These are phyloP conservation scores for Ophion ventricosus DNA, from an alignment of 2,888 invertebrate species.

Conservation along the genomic window DNA sequence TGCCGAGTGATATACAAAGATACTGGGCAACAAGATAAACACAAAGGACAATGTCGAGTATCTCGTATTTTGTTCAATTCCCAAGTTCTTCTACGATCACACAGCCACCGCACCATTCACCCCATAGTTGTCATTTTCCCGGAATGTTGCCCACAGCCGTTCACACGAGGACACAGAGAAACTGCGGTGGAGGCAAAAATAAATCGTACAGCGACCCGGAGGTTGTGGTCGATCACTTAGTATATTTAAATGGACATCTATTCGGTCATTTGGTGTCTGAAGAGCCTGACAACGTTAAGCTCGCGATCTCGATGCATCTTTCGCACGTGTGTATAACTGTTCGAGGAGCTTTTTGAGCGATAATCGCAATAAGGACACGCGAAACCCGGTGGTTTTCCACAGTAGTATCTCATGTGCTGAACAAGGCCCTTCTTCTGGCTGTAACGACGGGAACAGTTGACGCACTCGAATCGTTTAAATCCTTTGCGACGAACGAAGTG, in stretches of 20 bases:
- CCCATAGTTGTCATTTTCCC: no score
- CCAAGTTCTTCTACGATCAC: no score
- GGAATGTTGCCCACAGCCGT: no score
- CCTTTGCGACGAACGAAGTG: conserved; percentile 43
- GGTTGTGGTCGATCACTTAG: neutral
- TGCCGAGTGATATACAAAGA: neutral
- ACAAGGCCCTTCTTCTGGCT: conserved; percentile 61
- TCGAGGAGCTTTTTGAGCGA: conserved; percentile 62
- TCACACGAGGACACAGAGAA: no score
- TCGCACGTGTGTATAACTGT: conserved; percentile 66
- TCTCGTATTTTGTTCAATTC: neutral
- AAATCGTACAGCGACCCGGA: neutral
- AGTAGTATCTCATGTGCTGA: conserved; percentile 71
- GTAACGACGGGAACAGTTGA: conserved; percentile 60
- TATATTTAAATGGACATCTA: conserved; percentile 5
- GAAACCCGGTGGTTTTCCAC: conserved; percentile 72
- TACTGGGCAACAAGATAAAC: neutral
- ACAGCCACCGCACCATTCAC: no score
- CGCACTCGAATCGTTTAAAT: conserved; percentile 57
- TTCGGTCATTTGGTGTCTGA: conserved; percentile 36
- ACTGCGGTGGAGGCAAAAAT: neutral
- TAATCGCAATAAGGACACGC: conserved; percentile 72
- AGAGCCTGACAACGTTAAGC: conserved; percentile 55
- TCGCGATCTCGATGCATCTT: conserved; percentile 57
- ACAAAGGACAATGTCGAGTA: neutral